Conservation (phyloP, 1,140 invertebrate species). For the Drosophila pruinosa region DNA sequence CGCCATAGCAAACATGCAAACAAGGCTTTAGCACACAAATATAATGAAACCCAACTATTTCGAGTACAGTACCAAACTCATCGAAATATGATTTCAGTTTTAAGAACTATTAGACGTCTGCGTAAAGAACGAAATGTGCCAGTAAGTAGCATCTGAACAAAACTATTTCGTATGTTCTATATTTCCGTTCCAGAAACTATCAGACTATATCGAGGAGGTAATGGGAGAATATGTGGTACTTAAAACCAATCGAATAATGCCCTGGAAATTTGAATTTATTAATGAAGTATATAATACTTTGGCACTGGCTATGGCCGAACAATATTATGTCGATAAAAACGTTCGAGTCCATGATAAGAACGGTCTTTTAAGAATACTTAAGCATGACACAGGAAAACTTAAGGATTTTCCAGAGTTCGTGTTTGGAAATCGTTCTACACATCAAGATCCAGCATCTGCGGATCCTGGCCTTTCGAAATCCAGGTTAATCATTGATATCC, state of each 20-base stretch:
- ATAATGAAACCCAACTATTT: constrained; percentile 48
- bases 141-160: constrained; percentile 29
- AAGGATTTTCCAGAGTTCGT: constrained; percentile 51
- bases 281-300: constrained; percentile 77
- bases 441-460: constrained; percentile 34
- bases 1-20: constrained; percentile 55
- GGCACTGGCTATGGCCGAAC: constrained; percentile 61
- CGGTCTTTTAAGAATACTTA: constrained; percentile 43
- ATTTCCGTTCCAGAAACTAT: constrained; percentile 41
- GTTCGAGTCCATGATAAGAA: constrained; percentile 13
- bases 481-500: constrained; percentile 14
- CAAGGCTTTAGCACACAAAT: constrained; percentile 45
- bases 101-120: constrained; percentile 51
- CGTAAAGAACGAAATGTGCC: constrained; percentile 43
- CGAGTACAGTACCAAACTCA: constrained; percentile 73
- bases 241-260: constrained; percentile 74
- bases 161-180: not conserved
- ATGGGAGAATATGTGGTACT: constrained; percentile 75
- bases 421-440: constrained; percentile 72
- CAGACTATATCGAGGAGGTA: constrained; percentile 61
- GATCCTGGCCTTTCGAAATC: constrained; percentile 37
- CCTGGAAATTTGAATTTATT: constrained; percentile 77
- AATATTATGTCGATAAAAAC: constrained; percentile 45
- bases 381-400: constrained; percentile 44
- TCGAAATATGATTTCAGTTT: constrained; percentile 60